Base-by-base conservation (phyloP, 2,888 invertebrate genomes). In the Dorcus parallelipipedus region DNA sequence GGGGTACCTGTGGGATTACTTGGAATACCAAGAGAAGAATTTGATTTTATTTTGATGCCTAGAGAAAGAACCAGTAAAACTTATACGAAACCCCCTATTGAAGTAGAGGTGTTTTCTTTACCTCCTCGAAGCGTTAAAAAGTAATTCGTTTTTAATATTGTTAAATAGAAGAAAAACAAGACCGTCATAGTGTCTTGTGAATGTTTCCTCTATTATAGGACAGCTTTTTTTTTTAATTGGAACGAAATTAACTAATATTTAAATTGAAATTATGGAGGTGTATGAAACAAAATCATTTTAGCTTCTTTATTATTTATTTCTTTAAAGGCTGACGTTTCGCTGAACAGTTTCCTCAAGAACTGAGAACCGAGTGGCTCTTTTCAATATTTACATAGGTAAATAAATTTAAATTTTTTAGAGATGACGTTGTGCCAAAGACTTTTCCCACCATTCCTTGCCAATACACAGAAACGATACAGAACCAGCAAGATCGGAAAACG, bases 1-100 rank as follows among this genome's bases (percentile, higher is more conserved):
- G 77, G 79, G 2, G 76, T 86, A 10, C 78, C 80, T 53, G 71
- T 86, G 4, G 88, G 88, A 1, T 82, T 88, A 54, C 73, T 88
- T 49, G 88, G 88, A 3, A 73, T 83, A 66, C 76, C 80, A 1
- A 79, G 86, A 23, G 70, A 78, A 7, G 69, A 77, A 48, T 85
- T 85, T 64, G 86, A 87, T 68, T 78, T 84, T 1, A 82, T 86
- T 80, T 73, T 88, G 48, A 73, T 72, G 61, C 70, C 71, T 8
- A 69, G 69, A 58, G 72, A 74, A 56, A 64, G 73, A 49, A 69
- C 71, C 6, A 72, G 71, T 52, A 65, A 66, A 55, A 66, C 62
- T 43, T 66, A 61, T 52, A 58, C 64, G 40, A 65, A 69, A 43
- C 39, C 58, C 7, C 48, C 59, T 8, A 64, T 62, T n/a, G 64